Base-by-base conservation (phyloP, 1,140 invertebrate species). In the Dufourea novaeangliae region DNA sequence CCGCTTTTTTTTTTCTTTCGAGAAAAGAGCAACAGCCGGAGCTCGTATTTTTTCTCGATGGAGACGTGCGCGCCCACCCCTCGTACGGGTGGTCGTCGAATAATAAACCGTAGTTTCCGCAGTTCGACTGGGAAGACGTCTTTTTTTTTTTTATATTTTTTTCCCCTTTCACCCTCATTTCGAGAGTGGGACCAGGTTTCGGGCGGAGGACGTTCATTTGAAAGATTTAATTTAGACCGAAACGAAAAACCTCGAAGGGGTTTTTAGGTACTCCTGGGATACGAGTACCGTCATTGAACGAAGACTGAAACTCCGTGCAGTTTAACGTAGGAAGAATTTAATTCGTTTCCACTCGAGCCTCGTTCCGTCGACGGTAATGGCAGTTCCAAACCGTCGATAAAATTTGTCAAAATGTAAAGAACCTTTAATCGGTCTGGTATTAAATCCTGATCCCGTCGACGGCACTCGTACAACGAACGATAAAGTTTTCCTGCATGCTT, bases 1-100 rank as follows among this genome's bases (percentile, higher is more conserved):
- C 27, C 5, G 12, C 17, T 6, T 12, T 32, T 59, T 61, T 74
- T 34, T 20, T 8, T 7, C 4, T 4, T 12, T 25, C 8, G 50
- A 25, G 68, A 50, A 78, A 73, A 72, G 25, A 57, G 29, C 20
- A n/a, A 7, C 69, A 66, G 46, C 56, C 62, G 14, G 61, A 12
- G 46, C 29, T 22, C 8, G 50, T 64, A 74, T 67, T 74, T 57
- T 74, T 74, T 50, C 14, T n/a, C 72, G 50, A 37, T 56, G 72
- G 29, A 39, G 66, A 74, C 37, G 72, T n/a, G n/a, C n/a, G n/a
- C n/a, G n/a, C n/a, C 44, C 46, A 39, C 61, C 72, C 72, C 29
- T 66, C 61, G 20, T 6, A 20, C 12, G 14, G 62, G 11, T 32
- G 29, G 41, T 12, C n/a, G 41, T 12, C n/a, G 22, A 2, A 25